Conservation (phyloP, 2,888 invertebrate genomes). For the Monochamus alternatus region DNA sequence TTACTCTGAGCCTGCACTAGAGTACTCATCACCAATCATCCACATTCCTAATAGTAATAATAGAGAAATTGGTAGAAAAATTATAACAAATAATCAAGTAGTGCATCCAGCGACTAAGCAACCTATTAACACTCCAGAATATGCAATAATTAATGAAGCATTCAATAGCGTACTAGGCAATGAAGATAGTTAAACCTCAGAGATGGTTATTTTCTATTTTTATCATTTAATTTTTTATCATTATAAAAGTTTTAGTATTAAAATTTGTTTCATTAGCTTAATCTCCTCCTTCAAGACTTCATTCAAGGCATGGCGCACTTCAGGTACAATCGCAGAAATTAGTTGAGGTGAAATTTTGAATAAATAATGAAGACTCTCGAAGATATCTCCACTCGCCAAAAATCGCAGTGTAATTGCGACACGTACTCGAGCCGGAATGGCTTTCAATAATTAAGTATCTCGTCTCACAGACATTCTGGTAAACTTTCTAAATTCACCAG, state of each 20-base stretch:
- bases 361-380: slow-evolving; percentile 13
- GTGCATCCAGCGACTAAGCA: slow-evolving; percentile 8
- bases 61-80: neutral
- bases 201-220: neutral
- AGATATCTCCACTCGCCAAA: slow-evolving; percentile 9
- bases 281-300: slow-evolving; percentile 17
- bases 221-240: too few relatives aligned
- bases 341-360: slow-evolving; percentile 18
- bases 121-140: slow-evolving; percentile 4
- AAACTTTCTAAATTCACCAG: slow-evolving; percentile 3
- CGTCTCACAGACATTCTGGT: neutral
- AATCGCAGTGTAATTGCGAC: slow-evolving; percentile 6
- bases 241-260: too few relatives aligned
- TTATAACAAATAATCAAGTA: neutral
- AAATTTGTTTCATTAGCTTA: too few relatives aligned
- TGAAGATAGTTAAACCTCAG: too few relatives aligned
- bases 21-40: slow-evolving; percentile 11
- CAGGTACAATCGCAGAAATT: slow-evolving; percentile 4
- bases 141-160: neutral
- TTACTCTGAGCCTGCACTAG: slow-evolving; percentile 7
- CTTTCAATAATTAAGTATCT: neutral
- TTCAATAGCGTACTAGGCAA: too few relatives aligned
- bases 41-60: slow-evolving; percentile 15
- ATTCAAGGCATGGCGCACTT: slow-evolving; percentile 1
- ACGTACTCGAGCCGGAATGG: neutral